Evolutionary conservation across 2,888 invertebrate species (phyloP), one percentile per base, ranked within the genome.

Genomic region (Serrognathus titanus): DNA sequence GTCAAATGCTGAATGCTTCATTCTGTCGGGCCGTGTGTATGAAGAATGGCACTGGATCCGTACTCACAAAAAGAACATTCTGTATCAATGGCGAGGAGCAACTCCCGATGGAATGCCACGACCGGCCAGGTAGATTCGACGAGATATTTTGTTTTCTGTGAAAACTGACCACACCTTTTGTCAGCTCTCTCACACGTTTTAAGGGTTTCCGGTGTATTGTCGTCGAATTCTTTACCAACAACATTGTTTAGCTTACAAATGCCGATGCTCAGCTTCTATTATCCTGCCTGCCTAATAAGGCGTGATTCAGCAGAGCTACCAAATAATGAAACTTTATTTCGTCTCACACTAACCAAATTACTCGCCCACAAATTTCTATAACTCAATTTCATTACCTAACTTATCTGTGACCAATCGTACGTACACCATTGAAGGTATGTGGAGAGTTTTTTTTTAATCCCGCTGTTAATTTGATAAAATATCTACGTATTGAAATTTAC

Each of bases 81-180:
- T 69, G 71, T 72, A 73, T 75, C 75, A 76, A 75, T 75, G 74
- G 74, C 7, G 24, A 31, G 24, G 24, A 31, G 24, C 69, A 66
- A 69, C 69, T 70, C 71, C 70, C 70, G 66, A 65, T 67, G 73
- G 75, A 75, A 75, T 76, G 73, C 65, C 64, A 69, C 62, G 62
- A 64, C 67, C 69, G 71, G 66, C 73, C 73, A 63, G 57, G 63
- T 60, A 52, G 59, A 55, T 63, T 62, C 64, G 66, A 64, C 61
- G 63, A 64, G 64, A 66, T 67, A 72, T 74, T 75, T 75, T 75
- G 75, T 75, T 75, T 76, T 75, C 75, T 75, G 71, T 75, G 74
- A 76, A 75, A 77, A 76, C 74, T 77, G 77, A 77, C 77, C 77
- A 77, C 77, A 76, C 76, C 76, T 75, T 75, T 77, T 74, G 74